Percentiles rank a stretch among this genome's conserved stretches.
Conservation (phyloP, 1,140 invertebrate species). For the Agraylea sexmaculata region DNA sequence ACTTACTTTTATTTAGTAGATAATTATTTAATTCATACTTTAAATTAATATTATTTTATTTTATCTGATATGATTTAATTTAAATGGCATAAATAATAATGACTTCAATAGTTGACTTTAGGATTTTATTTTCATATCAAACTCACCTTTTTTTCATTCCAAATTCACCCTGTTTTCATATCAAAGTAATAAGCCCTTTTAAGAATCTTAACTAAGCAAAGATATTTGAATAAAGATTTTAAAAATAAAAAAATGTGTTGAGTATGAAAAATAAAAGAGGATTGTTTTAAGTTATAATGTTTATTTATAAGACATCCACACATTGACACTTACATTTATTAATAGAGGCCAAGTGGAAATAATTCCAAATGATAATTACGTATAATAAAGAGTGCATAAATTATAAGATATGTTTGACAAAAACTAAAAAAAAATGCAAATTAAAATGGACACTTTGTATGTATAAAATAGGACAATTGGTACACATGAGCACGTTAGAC, state of each 20-base stretch:
- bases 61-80: no score
- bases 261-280: background rate
- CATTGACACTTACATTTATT: slow-evolving; percentile 32
- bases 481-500: no score
- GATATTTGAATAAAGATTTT: background rate
- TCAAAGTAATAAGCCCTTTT: background rate
- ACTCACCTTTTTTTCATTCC: slow-evolving; percentile 1
- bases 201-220: background rate
- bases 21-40: no score
- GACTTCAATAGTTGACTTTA: no score
- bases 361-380: slow-evolving; percentile 22
- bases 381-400: slow-evolving; percentile 23
- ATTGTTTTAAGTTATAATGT: slow-evolving; percentile 24
- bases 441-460: no score
- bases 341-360: slow-evolving; percentile 21
- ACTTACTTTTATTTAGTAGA: background rate
- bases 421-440: slow-evolving; percentile 20
- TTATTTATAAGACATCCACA: slow-evolving; percentile 44
- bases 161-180: background rate
- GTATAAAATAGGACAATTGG: no score
- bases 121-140: background rate
- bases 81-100: no score
- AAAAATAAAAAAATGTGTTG: background rate
- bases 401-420: slow-evolving; percentile 22
- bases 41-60: no score